Conservation (phyloP, 2,888 invertebrate species). For the Phortica okadai region DNA sequence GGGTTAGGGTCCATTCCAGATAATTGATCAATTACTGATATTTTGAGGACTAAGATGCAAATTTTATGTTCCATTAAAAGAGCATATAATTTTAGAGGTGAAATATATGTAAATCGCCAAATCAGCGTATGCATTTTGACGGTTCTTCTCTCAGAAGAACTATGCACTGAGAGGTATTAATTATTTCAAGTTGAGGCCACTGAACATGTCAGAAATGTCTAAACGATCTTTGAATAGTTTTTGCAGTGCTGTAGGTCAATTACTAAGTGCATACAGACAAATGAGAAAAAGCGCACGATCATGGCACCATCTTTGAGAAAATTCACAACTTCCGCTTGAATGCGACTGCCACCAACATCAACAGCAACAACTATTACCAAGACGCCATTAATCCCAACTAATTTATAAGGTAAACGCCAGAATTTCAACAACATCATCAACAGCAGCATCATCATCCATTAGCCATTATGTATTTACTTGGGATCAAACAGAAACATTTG, state of each 20-base stretch:
- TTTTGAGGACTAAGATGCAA: too few species aligned
- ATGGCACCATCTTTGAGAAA: slow-evolving; percentile 44
- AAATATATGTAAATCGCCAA: too few species aligned
- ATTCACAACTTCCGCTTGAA: slow-evolving; percentile 65
- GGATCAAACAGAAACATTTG: not conserved
- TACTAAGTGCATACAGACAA: slow-evolving; percentile 31
- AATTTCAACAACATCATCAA: slow-evolving; percentile 69
- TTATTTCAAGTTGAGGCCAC: too few species aligned
- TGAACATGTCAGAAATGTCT: too few species aligned
- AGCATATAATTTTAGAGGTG: too few species aligned
- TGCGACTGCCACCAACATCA: not conserved
- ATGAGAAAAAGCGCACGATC: slow-evolving; percentile 42
- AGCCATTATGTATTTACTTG: slow-evolving; percentile 41
- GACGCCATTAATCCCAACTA: slow-evolving; percentile 63
- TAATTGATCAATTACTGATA: too few species aligned
- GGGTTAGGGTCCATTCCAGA: too few species aligned
- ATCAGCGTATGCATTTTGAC: too few species aligned
- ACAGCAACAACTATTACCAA: not conserved
- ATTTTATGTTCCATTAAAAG: too few species aligned
- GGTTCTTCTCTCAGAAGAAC: too few species aligned
- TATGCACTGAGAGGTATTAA: too few species aligned
- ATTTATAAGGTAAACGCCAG: slow-evolving; percentile 67
- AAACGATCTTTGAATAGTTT: not conserved
- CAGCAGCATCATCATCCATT: slow-evolving; percentile 53
- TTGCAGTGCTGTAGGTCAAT: slow-evolving; percentile 59